phyloP scores from a whole-genome alignment of 2,888 invertebrate species.

The Acanthosepion esculentum region DNA sequence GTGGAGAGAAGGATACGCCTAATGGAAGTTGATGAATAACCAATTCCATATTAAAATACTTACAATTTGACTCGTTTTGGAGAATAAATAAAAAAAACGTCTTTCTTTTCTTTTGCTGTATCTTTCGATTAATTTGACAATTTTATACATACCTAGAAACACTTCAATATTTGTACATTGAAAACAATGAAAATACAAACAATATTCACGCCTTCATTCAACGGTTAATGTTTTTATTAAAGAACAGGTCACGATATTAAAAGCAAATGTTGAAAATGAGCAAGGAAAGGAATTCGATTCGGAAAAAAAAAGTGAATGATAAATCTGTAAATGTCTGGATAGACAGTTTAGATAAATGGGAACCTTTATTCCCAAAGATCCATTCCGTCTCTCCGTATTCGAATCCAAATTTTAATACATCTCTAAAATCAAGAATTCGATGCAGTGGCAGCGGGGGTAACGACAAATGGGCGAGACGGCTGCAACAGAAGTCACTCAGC shows the following conservation, averaged over 20 bases:
- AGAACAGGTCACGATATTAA: not conserved
- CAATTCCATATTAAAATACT: not conserved
- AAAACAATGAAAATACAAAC: not conserved
- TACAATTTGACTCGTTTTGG: no score
- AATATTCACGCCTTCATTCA: not conserved
- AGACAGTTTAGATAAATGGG: conserved; percentile 6
- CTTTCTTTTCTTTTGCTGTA: not conserved
- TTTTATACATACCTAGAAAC: not conserved
- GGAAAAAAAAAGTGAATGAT: not conserved
- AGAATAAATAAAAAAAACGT: not conserved
- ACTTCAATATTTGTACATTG: not conserved
- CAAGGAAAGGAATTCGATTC: not conserved
- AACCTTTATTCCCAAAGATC: not conserved
- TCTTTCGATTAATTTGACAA: not conserved
- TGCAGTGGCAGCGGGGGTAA: not conserved
- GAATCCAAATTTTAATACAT: not conserved
- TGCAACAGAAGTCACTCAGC: not conserved
- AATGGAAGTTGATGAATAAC: no score
- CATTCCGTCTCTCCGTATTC: not conserved
- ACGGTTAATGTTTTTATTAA: not conserved
- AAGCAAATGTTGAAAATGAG: not conserved
- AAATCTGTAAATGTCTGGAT: not conserved
- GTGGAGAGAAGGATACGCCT: no score
- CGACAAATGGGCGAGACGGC: not conserved
- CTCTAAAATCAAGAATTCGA: not conserved